phyloP scores from a whole-genome alignment of 2,888 invertebrate genomes.

The Flexamia atlantica region DNA sequence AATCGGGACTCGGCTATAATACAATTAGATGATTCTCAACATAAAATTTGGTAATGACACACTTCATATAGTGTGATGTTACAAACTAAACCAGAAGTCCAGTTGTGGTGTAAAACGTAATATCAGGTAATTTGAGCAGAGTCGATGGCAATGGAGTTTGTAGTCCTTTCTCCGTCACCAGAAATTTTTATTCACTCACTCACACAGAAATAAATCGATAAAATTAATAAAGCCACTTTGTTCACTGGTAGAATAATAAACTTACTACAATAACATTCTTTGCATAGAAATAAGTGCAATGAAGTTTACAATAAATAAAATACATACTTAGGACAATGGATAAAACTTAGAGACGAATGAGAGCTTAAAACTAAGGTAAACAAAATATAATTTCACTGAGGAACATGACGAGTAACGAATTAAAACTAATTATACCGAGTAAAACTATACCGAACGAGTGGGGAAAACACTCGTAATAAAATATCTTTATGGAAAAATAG shows the following conservation, averaged over 20 bases:
- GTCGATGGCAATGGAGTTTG: conserved; percentile 53
- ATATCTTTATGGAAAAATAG: conserved; percentile 49
- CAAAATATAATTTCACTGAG: conserved; percentile 27
- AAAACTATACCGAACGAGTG: not conserved
- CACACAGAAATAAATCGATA: conserved; percentile 32
- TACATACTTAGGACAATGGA: conserved; percentile 2
- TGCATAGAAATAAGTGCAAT: conserved; percentile 66
- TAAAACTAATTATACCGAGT: too few species aligned
- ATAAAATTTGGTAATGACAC: conserved; percentile 9
- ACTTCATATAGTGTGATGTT: conserved; percentile 19
- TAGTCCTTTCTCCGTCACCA: conserved; percentile 52
- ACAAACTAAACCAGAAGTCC: conserved; percentile 7
- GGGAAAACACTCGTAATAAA: not conserved
- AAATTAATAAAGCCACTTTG: conserved; percentile 47
- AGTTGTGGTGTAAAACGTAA: conserved; percentile 40
- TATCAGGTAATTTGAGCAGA: conserved; percentile 64
- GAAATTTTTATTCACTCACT: conserved; percentile 50
- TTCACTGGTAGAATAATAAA: conserved; percentile 27
- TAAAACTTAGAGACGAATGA: conserved; percentile 2
- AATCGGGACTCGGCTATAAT: not conserved
- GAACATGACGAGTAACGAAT: conserved; percentile 41
- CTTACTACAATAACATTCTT: conserved; percentile 14
- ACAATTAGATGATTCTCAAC: not conserved
- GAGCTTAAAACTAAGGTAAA: conserved; percentile 56
- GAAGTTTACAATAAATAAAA: conserved; percentile 64